Conservation (phyloP, 37 sponge, comb jelly and placozoan species). For the Oopsacas minuta region DNA sequence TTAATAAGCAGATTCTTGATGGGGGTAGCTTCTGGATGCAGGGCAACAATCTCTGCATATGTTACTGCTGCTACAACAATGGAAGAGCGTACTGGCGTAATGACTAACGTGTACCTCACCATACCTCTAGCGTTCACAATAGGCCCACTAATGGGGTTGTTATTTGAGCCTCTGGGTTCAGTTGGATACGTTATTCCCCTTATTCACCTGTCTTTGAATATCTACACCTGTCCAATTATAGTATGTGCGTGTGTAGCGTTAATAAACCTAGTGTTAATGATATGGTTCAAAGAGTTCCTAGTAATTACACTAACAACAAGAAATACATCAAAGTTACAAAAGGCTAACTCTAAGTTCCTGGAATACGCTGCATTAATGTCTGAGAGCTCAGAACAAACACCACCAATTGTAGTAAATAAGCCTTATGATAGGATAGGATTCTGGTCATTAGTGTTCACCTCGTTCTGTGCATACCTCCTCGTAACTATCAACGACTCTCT, state of each 20-base stretch:
- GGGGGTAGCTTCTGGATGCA: background rate
- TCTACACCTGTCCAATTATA: background rate
- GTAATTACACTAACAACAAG: background rate
- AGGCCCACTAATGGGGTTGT: background rate
- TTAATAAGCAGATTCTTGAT: background rate
- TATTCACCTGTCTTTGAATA: background rate
- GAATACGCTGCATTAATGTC: background rate
- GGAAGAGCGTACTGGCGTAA: background rate
- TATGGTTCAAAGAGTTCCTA: conserved; percentile 1
- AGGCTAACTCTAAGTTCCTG: background rate
- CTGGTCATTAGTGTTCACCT: background rate
- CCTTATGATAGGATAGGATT: background rate
- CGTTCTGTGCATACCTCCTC: background rate
- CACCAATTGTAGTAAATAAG: background rate
- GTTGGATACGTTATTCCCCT: background rate
- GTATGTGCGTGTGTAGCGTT: background rate
- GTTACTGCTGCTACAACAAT: background rate
- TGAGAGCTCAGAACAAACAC: background rate
- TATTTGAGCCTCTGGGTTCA: background rate
- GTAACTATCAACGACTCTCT: background rate
- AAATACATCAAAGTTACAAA: background rate
- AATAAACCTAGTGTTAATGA: background rate
- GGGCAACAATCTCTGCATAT: background rate
- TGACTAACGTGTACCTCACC: background rate
- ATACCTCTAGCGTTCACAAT: background rate